Percentiles rank a stretch among this genome's conserved stretches.
Evolutionary conservation across 2,888 invertebrate genomes (phyloP).

Genomic region (Chymomyza fuscimana): DNA sequence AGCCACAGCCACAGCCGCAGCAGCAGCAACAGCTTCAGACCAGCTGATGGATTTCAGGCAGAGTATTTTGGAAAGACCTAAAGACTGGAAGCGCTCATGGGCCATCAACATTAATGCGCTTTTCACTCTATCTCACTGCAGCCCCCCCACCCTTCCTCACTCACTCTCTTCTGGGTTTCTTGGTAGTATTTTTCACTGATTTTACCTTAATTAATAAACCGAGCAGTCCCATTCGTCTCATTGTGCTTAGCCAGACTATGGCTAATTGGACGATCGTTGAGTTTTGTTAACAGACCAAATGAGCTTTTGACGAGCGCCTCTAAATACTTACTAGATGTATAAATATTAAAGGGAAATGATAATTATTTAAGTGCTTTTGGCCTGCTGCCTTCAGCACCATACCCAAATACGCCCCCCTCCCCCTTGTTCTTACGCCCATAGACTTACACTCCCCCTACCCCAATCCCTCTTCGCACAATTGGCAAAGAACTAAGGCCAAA

Average conservation of each 20-base stretch:
- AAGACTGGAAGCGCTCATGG: slow-evolving; percentile 61
- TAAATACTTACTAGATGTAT: background rate
- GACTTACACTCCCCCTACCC: too few species aligned
- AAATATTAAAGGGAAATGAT: slow-evolving; percentile 54
- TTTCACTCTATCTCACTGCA: slow-evolving; percentile 21
- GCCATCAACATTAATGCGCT: slow-evolving; percentile 66
- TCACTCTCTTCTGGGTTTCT: background rate
- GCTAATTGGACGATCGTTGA: slow-evolving; percentile 58
- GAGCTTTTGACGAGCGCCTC: slow-evolving; percentile 66
- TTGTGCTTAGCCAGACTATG: background rate
- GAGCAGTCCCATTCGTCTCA: slow-evolving; percentile 6
- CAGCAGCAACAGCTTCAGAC: background rate
- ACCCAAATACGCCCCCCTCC: too few species aligned
- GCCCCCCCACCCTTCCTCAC: too few species aligned
- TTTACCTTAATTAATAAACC: slow-evolving; percentile 65
- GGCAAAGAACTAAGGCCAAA: background rate
- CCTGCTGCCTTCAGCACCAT: background rate
- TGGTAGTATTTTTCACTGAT: slow-evolving; percentile 49
- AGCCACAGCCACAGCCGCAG: too few species aligned
- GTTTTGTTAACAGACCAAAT: slow-evolving; percentile 44
- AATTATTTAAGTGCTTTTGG: slow-evolving; percentile 63
- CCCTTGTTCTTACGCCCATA: background rate
- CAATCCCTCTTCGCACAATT: background rate
- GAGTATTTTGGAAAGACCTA: slow-evolving; percentile 1
- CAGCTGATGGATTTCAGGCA: background rate